Base-by-base conservation (phyloP, 2,797 vertebrate species). In the Macropus fuliginosus region DNA sequence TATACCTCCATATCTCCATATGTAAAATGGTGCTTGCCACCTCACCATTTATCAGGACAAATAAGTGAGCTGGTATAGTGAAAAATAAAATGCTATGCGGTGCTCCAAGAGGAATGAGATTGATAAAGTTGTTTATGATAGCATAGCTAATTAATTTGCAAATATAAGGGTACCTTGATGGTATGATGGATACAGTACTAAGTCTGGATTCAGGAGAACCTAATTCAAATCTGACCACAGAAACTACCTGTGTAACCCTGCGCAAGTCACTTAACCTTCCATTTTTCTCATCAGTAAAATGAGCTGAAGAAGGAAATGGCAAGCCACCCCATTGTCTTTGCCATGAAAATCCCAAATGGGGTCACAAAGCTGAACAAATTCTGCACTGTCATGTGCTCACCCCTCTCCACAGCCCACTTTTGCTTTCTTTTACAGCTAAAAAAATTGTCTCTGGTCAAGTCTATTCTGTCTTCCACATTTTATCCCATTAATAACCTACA, bases 371-470 rank as follows among this genome's bases (percentile, higher is more conserved):
- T 31, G 12, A 66, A 66, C 5, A n/a, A 97, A 92, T 66, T 92
- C 92, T 89, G 74, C 95, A 95, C 62, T 97, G 27, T 92, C 95
- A 56, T 89, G 93, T 95, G 93, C 55, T 91, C 81, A 56, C 46
- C 92, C 94, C 94, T 91, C 95, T 94, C 93, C 93, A 46, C 66
- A 40, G 5, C 18, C n/a, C 18, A 93, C 54, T 96, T 97, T 96
- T 94, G 94, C 96, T 96, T 87, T 97, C 97, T 97, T 97, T 96
- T 98, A 96, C 59, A 95, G 94, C 95, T 96, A 94, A 95, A 95
- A 95, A 97, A 94, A 24, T 95, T 91, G 96, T 95, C 96, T 96
- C 34, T 95, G 34, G 93, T 96, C 91, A 92, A 94, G 31, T 91
- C 91, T 97, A 90, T 74, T 55, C 87, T 91, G 54, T 90, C 93